phyloP scores from a whole-genome alignment of 2,113 vertebrate species.

The Baryphthengus martii region DNA sequence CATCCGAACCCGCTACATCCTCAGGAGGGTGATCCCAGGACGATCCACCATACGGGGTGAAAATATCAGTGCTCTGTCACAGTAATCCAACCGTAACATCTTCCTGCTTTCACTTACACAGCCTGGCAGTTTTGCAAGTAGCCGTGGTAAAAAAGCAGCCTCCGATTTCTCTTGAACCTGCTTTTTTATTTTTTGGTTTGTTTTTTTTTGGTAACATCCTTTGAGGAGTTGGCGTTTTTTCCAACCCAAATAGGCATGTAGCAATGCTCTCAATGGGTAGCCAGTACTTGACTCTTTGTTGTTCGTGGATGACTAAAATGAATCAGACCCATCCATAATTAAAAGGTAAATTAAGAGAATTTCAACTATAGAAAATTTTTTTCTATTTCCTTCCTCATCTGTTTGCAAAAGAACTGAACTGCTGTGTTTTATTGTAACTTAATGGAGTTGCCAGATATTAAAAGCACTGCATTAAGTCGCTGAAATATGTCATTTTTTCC shows the following conservation, averaged over 20 bases:
- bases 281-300: neutral
- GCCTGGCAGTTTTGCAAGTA: slow-evolving; percentile 49
- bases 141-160: neutral
- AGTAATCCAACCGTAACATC: slow-evolving; percentile 27
- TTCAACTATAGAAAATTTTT: neutral
- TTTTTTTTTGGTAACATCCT: neutral
- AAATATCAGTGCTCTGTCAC: slow-evolving; percentile 26
- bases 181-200: neutral
- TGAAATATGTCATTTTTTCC: neutral
- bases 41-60: neutral
- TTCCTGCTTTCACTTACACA: slow-evolving; percentile 31
- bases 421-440: neutral
- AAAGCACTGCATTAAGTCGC: neutral
- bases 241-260: neutral
- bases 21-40: slow-evolving; percentile 39
- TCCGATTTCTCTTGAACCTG: neutral
- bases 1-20: neutral
- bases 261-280: neutral
- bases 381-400: neutral
- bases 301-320: neutral
- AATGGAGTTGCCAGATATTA: neutral
- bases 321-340: neutral
- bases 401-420: neutral
- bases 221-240: neutral
- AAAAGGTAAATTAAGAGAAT: neutral